Percentiles rank a stretch among this genome's conserved stretches.
Conservation (phyloP, 2,113 vertebrate genomes). For the Notothenia coriiceps region DNA sequence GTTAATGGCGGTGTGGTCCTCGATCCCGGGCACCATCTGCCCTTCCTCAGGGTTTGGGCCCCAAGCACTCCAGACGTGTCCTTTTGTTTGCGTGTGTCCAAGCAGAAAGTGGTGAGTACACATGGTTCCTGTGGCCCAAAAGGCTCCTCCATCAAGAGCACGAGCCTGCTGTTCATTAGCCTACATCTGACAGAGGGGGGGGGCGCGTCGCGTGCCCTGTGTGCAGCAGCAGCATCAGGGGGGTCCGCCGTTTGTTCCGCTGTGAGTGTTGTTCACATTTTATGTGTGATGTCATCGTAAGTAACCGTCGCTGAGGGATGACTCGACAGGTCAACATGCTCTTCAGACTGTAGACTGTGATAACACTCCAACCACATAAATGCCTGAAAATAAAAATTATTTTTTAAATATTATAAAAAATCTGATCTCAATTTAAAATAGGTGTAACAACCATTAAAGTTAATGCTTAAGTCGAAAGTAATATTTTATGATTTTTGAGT, state of each 20-base stretch:
- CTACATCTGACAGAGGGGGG: conserved; percentile 56
- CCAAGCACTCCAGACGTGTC: conserved; percentile 78
- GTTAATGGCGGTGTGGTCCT: conserved; percentile 75
- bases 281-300: conserved; percentile 42
- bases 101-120: conserved; percentile 80
- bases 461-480: background rate
- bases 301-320: conserved; percentile 38
- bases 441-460: too few species aligned
- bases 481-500: background rate
- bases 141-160: conserved; percentile 64
- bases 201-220: conserved; percentile 61
- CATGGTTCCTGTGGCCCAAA: conserved; percentile 65
- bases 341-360: background rate
- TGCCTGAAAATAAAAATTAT: background rate
- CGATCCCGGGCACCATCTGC: conserved; percentile 81
- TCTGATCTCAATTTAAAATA: background rate
- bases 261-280: conserved; percentile 21
- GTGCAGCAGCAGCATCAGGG: conserved; percentile 41
- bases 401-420: background rate
- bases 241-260: conserved; percentile 28
- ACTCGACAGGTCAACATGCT: conserved; percentile 6
- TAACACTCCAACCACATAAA: background rate
- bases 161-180: conserved; percentile 77
- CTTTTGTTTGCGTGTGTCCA: conserved; percentile 83
- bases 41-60: conserved; percentile 76